These are phyloP conservation scores for Forbesichthys agassizii DNA, from an alignment of 2,113 vertebrate genomes.

Conservation along the genomic window DNA sequence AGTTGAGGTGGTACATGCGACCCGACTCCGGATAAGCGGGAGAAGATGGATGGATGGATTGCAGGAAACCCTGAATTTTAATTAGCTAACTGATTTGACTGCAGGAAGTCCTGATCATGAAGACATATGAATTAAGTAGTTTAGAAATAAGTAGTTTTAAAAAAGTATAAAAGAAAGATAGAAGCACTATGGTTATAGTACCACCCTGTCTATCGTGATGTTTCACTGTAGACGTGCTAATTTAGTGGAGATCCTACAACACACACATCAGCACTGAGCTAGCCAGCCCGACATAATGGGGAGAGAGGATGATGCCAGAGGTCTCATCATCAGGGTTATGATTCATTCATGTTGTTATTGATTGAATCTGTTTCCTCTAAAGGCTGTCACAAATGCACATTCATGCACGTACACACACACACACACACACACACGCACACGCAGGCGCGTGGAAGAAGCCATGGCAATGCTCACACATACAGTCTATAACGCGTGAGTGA, in stretches of 20 bases:
- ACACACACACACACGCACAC: constrained; percentile 1
- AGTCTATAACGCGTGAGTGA: constrained; percentile 23
- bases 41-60: too few species aligned
- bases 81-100: too few species aligned
- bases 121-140: too few species aligned
- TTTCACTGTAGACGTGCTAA: too few species aligned
- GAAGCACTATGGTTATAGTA: too few species aligned
- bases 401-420: not conserved
- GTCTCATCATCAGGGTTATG: constrained; percentile 22
- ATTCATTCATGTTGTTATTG: constrained; percentile 32
- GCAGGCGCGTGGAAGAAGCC: not conserved
- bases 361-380: constrained; percentile 30
- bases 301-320: not conserved
- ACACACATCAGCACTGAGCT: not conserved
- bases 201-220: too few species aligned
- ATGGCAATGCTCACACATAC: not conserved
- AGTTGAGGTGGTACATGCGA: too few species aligned
- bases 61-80: too few species aligned
- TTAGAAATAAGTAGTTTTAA: too few species aligned
- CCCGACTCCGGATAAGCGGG: too few species aligned
- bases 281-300: not conserved
- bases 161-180: too few species aligned
- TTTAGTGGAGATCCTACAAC: not conserved
- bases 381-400: not conserved
- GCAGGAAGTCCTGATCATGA: too few species aligned